Conservation (phyloP, 2,888 invertebrate genomes). For the Monopis laevigella region DNA sequence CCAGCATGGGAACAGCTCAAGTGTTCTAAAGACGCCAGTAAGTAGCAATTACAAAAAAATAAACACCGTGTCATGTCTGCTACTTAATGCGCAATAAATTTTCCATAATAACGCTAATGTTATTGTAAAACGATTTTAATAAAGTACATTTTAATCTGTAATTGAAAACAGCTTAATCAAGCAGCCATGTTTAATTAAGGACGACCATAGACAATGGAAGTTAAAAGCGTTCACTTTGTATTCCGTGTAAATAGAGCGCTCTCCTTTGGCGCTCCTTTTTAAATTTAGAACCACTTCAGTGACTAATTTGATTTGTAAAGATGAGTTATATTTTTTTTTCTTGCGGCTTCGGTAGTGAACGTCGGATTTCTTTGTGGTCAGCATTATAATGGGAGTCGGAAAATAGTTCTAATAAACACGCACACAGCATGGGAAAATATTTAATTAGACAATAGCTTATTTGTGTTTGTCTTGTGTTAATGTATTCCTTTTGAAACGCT, state of each 20-base stretch:
- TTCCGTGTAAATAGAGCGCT: constrained; percentile 43
- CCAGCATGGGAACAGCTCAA: constrained; percentile 55
- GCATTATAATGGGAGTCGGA: constrained; percentile 30
- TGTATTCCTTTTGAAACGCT: constrained; percentile 53
- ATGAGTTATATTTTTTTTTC: constrained; percentile 30
- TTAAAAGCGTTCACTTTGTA: constrained; percentile 43
- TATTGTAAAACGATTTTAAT: constrained; percentile 14
- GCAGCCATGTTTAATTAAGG: constrained; percentile 26
- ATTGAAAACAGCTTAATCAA: constrained; percentile 39
- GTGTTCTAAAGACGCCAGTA: constrained; percentile 46
- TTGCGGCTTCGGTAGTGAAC: constrained; percentile 31
- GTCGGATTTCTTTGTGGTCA: constrained; percentile 46
- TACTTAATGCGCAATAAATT: constrained; percentile 47
- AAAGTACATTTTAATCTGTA: background rate
- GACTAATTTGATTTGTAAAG: constrained; percentile 63
- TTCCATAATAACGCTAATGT: constrained; percentile 25
- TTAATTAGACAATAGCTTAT: constrained; percentile 66
- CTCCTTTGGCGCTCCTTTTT: constrained; percentile 37
- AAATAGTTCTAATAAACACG: constrained; percentile 26
- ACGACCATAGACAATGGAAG: constrained; percentile 46
- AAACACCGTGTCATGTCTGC: constrained; percentile 26
- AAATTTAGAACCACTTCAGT: constrained; percentile 63
- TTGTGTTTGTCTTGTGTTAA: constrained; percentile 65
- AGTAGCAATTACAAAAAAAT: constrained; percentile 29
- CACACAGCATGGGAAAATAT: constrained; percentile 59